Percentiles rank a stretch among this genome's conserved stretches.
These are phyloP conservation scores for Drosophila micromelanica DNA, from an alignment of 1,140 invertebrate genomes.

Conservation along the genomic window DNA sequence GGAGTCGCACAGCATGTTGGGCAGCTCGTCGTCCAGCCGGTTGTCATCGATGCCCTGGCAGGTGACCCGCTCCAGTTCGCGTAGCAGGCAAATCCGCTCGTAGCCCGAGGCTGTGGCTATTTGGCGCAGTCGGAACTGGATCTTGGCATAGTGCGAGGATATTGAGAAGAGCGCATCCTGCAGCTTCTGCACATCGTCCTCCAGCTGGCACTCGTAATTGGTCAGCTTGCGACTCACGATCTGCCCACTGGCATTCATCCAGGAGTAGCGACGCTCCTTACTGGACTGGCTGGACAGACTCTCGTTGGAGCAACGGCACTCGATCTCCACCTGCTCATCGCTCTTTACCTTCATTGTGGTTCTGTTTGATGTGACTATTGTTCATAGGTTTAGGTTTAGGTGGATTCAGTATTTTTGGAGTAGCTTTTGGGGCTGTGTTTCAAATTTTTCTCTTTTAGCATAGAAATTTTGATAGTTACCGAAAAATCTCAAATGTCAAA, in stretches of 20 bases:
- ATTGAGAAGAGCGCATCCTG: constrained; percentile 61
- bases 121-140: constrained; percentile 68
- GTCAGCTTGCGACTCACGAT: constrained; percentile 51
- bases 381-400: not conserved
- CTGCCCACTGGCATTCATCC: constrained; percentile 18
- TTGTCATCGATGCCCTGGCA: constrained; percentile 33
- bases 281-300: not conserved
- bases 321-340: not conserved
- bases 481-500: constrained; percentile 17
- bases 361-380: not conserved
- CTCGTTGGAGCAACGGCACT: not conserved
- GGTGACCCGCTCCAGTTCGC: constrained; percentile 52
- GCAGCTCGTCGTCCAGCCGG: constrained; percentile 11
- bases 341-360: not conserved
- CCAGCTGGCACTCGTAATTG: constrained; percentile 56
- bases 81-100: constrained; percentile 41
- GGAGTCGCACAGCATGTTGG: constrained; percentile 38
- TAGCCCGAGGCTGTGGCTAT: constrained; percentile 39
- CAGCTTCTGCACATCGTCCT: constrained; percentile 60
- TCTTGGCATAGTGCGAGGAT: constrained; percentile 65
- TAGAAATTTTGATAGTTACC: constrained; percentile 34
- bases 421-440: constrained; percentile 15
- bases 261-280: constrained; percentile 39
- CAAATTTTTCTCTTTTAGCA: constrained; percentile 13
- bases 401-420: constrained; percentile 7